Conservation (phyloP, 1,140 invertebrate genomes). For the Saxidomus purpurata region DNA sequence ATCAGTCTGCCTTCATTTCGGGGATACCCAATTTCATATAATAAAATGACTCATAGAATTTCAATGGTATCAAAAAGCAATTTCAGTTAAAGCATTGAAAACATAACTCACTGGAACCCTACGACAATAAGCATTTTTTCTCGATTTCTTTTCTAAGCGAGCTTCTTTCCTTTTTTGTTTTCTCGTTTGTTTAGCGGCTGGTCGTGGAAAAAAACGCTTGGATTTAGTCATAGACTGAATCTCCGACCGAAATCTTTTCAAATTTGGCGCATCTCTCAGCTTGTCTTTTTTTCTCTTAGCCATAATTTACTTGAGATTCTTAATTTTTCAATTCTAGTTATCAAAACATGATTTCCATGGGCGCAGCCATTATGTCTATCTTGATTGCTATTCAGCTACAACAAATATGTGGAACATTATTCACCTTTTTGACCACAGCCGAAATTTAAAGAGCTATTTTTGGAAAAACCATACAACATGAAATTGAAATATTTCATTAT, state of each 20-base stretch:
- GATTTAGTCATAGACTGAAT: conserved; percentile 41
- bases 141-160: conserved; percentile 66
- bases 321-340: not conserved
- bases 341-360: conserved; percentile 5
- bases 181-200: conserved; percentile 34
- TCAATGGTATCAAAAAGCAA: too few species aligned
- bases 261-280: conserved; percentile 40
- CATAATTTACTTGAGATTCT: not conserved
- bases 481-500: too few species aligned
- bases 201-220: not conserved
- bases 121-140: conserved; percentile 65
- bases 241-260: conserved; percentile 50
- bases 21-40: too few species aligned
- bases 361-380: not conserved
- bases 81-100: too few species aligned
- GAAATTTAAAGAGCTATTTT: too few species aligned
- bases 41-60: too few species aligned
- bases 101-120: conserved; percentile 49
- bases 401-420: not conserved
- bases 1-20: too few species aligned
- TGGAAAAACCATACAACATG: too few species aligned
- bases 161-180: conserved; percentile 73
- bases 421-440: too few species aligned
- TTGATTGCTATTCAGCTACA: not conserved
- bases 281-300: conserved; percentile 19